phyloP scores from a whole-genome alignment of 2,113 vertebrate species.

The Arothron firmamentum region DNA sequence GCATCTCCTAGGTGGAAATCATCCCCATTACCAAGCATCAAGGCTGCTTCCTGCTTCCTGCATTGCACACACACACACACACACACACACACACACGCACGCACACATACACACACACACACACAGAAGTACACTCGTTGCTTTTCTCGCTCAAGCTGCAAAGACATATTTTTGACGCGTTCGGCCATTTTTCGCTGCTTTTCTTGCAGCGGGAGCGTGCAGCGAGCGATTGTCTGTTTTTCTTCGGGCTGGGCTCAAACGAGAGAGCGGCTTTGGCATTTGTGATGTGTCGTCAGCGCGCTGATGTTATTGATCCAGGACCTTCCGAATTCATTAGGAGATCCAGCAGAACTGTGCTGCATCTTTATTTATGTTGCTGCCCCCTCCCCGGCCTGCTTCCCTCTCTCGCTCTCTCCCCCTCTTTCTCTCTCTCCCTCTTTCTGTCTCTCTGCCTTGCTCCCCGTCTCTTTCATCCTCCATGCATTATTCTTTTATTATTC shows the following conservation, averaged over 20 bases:
- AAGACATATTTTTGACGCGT: conserved; percentile 29
- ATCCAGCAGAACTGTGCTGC: conserved; percentile 69
- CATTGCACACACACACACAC: conserved; percentile 31
- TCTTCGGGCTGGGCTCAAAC: conserved; percentile 35
- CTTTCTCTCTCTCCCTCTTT: conserved; percentile 25
- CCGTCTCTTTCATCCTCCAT: conserved; percentile 59
- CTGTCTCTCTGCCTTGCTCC: conserved; percentile 59
- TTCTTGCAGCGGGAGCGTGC: conserved; percentile 10
- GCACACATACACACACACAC: neutral
- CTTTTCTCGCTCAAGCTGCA: conserved; percentile 20
- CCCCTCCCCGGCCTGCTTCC: conserved; percentile 50
- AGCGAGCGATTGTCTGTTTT: conserved; percentile 46
- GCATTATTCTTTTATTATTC: conserved; percentile 78
- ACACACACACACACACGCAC: neutral
- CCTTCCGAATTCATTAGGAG: conserved; percentile 81
- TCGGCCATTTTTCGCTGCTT: conserved; percentile 26
- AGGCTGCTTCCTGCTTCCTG: conserved; percentile 67
- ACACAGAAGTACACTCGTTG: conserved; percentile 16
- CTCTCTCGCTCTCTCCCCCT: conserved; percentile 20
- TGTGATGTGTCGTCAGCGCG: conserved; percentile 73
- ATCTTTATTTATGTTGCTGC: conserved; percentile 79
- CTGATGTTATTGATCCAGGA: conserved; percentile 81
- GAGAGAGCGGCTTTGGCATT: conserved; percentile 68
- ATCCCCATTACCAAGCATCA: conserved; percentile 67
- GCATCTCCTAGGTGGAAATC: conserved; percentile 71